Evolutionary conservation across 2,888 invertebrate genomes (phyloP).

Genomic region (Noctua janthina): DNA sequence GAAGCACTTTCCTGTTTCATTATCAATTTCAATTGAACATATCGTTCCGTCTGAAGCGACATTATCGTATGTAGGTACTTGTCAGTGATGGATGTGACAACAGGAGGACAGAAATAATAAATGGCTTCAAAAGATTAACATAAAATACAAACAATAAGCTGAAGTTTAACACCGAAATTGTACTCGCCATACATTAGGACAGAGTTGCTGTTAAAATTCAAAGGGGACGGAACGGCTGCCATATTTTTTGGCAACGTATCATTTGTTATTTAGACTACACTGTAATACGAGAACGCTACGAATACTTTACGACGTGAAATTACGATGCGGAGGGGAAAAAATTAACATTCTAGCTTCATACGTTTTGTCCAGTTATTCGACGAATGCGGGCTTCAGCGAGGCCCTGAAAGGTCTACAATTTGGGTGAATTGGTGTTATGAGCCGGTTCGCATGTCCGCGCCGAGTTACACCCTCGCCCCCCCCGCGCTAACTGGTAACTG

Average conservation of each 20-base stretch:
- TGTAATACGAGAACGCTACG: constrained; percentile 66
- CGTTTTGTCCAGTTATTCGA: constrained; percentile 64
- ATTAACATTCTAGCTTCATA: constrained; percentile 70
- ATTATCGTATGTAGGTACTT: neutral
- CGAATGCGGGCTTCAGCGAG: constrained; percentile 47
- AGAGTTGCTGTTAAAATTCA: constrained; percentile 48
- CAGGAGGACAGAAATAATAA: constrained; percentile 7
- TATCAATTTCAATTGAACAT: constrained; percentile 26
- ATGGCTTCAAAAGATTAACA: constrained; percentile 10
- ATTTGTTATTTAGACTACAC: constrained; percentile 69
- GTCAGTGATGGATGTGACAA: neutral
- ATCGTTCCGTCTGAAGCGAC: neutral
- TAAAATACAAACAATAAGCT: constrained; percentile 31
- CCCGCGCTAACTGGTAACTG: constrained; percentile 63
- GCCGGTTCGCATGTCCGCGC: constrained; percentile 72
- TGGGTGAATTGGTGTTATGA: constrained; percentile 69
- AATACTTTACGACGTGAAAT: constrained; percentile 71
- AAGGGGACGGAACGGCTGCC: constrained; percentile 52
- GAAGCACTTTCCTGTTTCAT: constrained; percentile 29
- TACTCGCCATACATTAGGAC: constrained; percentile 36
- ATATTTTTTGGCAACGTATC: constrained; percentile 69
- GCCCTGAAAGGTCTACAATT: constrained; percentile 68
- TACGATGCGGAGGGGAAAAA: constrained; percentile 71
- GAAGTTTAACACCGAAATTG: constrained; percentile 24
- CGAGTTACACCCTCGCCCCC: constrained; percentile 64